Conservation (phyloP, 2,888 invertebrate genomes). For the Corbicula japonica region DNA sequence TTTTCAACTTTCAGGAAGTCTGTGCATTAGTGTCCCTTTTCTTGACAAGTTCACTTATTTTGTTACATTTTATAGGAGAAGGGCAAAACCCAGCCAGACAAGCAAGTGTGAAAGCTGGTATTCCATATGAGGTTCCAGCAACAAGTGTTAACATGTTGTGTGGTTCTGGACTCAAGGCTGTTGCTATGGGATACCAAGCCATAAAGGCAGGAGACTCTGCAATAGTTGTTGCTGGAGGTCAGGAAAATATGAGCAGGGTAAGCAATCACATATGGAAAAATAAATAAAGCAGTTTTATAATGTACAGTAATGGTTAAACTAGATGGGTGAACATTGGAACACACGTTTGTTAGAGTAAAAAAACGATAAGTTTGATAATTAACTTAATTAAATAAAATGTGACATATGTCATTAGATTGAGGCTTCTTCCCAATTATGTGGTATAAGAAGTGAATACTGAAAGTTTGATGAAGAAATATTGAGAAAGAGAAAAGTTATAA, state of each 20-base stretch:
- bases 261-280: constrained; percentile 7
- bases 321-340: too few species aligned
- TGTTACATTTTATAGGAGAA: constrained; percentile 88
- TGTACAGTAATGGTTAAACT: too few species aligned
- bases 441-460: too few species aligned
- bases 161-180: constrained; percentile 91
- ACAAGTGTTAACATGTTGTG: constrained; percentile 93
- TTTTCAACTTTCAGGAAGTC: too few species aligned
- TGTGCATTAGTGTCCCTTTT: background rate
- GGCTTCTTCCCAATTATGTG: too few species aligned
- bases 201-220: constrained; percentile 90
- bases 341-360: too few species aligned
- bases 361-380: too few species aligned
- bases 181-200: constrained; percentile 90
- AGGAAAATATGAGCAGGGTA: constrained; percentile 92
- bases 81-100: constrained; percentile 95
- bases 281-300: too few species aligned
- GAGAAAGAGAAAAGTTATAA: too few species aligned
- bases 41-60: background rate
- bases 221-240: constrained; percentile 93
- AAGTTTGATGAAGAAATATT: too few species aligned
- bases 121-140: constrained; percentile 91
- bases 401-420: too few species aligned
- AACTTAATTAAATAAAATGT: too few species aligned
- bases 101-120: constrained; percentile 91